Percentiles rank a stretch among this genome's conserved stretches.
Conservation (phyloP, 2,113 vertebrate species). For the Heptranchias perlo region DNA sequence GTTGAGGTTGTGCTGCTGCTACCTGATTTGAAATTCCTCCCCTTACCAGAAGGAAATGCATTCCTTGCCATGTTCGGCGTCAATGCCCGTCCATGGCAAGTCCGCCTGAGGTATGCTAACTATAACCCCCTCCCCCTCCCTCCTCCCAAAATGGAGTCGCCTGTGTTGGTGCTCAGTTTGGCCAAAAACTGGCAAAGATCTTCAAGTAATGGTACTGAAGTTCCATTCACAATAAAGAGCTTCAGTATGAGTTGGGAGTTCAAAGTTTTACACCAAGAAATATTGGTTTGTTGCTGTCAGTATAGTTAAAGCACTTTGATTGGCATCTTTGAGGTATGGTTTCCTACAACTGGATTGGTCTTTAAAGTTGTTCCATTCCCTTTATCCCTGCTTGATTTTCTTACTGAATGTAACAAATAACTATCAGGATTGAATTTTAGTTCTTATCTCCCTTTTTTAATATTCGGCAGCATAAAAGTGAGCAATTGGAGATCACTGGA, state of each 20-base stretch:
- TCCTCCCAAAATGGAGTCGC: not conserved
- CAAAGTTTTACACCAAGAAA: not conserved
- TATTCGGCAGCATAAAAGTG: not conserved
- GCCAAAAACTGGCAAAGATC: not conserved
- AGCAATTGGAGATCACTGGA: not conserved
- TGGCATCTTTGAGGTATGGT: not conserved
- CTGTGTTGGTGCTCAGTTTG: not conserved
- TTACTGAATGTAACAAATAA: too few species aligned
- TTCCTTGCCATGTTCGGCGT: not conserved
- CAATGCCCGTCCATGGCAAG: not conserved
- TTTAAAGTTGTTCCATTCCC: not conserved
- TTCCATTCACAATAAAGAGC: not conserved
- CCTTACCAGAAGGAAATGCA: not conserved
- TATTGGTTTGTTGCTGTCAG: not conserved
- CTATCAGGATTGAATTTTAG: too few species aligned
- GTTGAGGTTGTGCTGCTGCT: not conserved
- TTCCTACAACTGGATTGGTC: not conserved
- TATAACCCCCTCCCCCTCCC: not conserved
- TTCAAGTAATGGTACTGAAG: not conserved
- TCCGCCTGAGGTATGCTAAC: not conserved
- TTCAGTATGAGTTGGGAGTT: not conserved
- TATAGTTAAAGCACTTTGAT: not conserved
- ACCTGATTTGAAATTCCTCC: not conserved
- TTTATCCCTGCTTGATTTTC: not conserved
- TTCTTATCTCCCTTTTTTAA: not conserved